phyloP scores from a whole-genome alignment of 2,888 invertebrate genomes.

The Trisateles emortualis region DNA sequence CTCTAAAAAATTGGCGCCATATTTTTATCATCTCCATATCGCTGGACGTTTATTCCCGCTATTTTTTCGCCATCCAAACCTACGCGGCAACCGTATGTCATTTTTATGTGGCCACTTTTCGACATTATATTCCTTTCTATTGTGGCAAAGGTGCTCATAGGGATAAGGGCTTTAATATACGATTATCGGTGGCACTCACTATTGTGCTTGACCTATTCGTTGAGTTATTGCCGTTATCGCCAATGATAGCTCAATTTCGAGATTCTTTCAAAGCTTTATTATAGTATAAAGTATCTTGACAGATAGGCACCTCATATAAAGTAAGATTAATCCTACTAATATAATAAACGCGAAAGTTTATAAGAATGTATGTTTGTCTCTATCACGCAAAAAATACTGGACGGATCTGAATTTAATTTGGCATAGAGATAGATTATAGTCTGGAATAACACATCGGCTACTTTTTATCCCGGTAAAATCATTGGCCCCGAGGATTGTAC shows the following conservation, averaged over 20 bases:
- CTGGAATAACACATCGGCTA: too few relatives aligned
- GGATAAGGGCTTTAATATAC: constrained; percentile 86
- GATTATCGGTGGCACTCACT: constrained; percentile 86
- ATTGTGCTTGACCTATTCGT: constrained; percentile 84
- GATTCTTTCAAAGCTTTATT: constrained; percentile 57
- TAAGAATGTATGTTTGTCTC: too few relatives aligned
- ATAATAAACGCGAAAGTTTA: too few relatives aligned
- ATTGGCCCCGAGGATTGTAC: too few relatives aligned
- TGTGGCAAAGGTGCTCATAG: constrained; percentile 83
- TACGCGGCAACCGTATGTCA: constrained; percentile 78
- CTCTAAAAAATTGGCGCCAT: constrained; percentile 37
- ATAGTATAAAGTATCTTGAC: constrained; percentile 33
- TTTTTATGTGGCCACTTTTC: constrained; percentile 86
- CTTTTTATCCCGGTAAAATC: too few relatives aligned
- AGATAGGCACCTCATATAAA: constrained; percentile 7
- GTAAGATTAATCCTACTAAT: constrained; percentile 12
- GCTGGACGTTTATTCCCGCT: constrained; percentile 46
- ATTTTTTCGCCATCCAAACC: constrained; percentile 65
- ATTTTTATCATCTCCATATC: constrained; percentile 45
- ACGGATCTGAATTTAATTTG: too few relatives aligned
- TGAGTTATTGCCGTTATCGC: constrained; percentile 82
- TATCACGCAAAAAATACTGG: too few relatives aligned
- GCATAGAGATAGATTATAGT: too few relatives aligned
- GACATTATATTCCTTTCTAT: constrained; percentile 85
- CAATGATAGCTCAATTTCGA: constrained; percentile 72